Base-by-base conservation (phyloP, 1,140 invertebrate species). In the Zaprionus nigranus region DNA sequence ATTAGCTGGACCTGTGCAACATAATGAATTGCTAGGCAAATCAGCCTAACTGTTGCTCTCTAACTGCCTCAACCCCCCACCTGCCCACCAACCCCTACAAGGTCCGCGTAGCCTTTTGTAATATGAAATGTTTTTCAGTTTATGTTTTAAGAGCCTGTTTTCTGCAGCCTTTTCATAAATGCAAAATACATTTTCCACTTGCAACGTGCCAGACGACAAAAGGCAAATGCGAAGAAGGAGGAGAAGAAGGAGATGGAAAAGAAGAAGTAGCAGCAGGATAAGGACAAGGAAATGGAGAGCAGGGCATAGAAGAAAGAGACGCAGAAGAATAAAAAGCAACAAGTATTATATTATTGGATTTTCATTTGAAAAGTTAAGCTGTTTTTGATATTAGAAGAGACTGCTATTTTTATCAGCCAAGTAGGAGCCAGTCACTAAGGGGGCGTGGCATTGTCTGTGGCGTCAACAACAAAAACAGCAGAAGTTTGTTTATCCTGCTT, bases 381-480 rank as follows among this genome's bases (percentile, higher is more conserved):
- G 62, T 40, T 64, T 64, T 64, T 34, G 34, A 64, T 64, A 64
- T 64, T 56, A 40, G 20, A 13, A 17, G 40, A 46, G n/a, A 34
- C 30, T 34, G 9, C 30, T 34, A 34, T 34, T 34, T 34, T 34
- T 11, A 34, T 34, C 30, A 7, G 28, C 28, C 28, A 30, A 30
- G 7, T 30, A 30, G 2, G 30, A 11, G 28, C 7, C 6, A 9
- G 6, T 6, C 6, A 9, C 28, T 7, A 30, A 30, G 9, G 30
- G 40, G 7, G 6, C 40, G n/a, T 46, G 15, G n/a, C 40, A 17
- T n/a, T 15, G 13, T 15, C 15, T 40, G 15, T n/a, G 38, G 15
- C n/a, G 38, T 40, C 38, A 40, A n/a, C 38, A 40, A 26, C 24
- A 26, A 24, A 2, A 22, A 24, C 24, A 24, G 2, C 3, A 40